Evolutionary conservation across 2,797 vertebrate genomes (phyloP).

Genomic region (Centropyge bicolor): DNA sequence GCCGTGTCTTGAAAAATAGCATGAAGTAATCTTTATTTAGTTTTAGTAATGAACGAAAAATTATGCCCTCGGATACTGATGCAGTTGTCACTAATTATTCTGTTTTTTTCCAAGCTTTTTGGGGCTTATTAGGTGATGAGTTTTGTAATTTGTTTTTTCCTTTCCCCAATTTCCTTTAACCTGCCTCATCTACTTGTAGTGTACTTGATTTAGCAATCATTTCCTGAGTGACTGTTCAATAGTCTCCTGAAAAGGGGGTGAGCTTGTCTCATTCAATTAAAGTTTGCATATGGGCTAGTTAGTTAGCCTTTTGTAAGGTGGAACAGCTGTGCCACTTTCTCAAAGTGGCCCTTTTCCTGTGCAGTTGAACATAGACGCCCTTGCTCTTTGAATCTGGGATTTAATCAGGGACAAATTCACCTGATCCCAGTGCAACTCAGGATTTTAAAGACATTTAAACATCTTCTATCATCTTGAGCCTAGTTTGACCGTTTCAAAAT

Average conservation of each 20-base stretch:
- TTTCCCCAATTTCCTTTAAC: background rate
- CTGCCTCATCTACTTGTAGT: background rate
- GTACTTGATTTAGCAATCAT: slow-evolving; percentile 25
- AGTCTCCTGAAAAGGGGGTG: slow-evolving; percentile 1
- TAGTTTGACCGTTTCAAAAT: background rate
- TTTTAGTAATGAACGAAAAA: slow-evolving; percentile 18
- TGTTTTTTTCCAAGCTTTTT: slow-evolving; percentile 2
- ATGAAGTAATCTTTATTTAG: slow-evolving; percentile 12
- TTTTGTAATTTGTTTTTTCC: background rate
- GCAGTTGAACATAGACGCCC: background rate
- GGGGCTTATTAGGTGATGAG: background rate
- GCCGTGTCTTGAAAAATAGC: slow-evolving; percentile 13
- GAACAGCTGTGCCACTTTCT: slow-evolving; percentile 14
- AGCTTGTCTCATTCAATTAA: slow-evolving; percentile 16
- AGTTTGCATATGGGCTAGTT: background rate
- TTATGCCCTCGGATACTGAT: background rate
- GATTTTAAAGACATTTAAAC: background rate
- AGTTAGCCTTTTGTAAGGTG: slow-evolving; percentile 4
- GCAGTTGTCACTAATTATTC: background rate
- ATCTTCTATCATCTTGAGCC: background rate
- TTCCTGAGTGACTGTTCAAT: background rate
- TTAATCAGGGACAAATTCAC: background rate
- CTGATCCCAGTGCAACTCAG: background rate
- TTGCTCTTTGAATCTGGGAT: background rate
- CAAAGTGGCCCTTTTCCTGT: background rate